Conservation (phyloP, 2,113 vertebrate species). For the Pyrgilauda ruficollis region DNA sequence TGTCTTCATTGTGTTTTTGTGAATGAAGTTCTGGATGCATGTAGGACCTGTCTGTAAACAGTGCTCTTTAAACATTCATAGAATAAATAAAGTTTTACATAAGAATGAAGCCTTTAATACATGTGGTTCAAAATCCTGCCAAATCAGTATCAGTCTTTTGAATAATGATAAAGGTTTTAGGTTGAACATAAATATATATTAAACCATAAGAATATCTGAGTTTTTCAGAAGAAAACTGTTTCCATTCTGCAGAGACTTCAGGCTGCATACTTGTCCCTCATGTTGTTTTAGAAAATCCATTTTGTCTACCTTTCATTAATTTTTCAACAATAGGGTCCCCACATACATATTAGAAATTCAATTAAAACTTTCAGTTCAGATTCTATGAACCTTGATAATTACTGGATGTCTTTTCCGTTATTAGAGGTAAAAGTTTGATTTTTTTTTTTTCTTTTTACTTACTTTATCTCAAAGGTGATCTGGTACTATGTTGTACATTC, state of each 20-base stretch:
- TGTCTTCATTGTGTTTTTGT: neutral
- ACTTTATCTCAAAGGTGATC: neutral
- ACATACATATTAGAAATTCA: neutral
- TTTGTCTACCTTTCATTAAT: slow-evolving; percentile 1
- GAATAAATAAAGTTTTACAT: neutral
- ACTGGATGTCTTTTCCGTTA: neutral
- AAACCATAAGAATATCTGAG: neutral
- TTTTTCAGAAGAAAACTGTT: neutral
- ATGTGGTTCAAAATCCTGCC: neutral
- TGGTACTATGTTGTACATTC: neutral
- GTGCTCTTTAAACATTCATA: neutral
- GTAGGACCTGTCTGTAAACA: neutral
- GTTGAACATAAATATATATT: neutral
- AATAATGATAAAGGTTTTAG: neutral
- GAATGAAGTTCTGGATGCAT: neutral
- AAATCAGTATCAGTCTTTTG: neutral
- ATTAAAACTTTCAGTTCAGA: neutral
- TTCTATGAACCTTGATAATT: neutral
- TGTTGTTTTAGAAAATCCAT: slow-evolving; percentile 18
- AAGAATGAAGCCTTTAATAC: neutral
- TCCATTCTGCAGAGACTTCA: neutral
- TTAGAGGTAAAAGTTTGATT: neutral
- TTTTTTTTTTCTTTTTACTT: neutral
- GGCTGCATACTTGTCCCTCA: neutral
- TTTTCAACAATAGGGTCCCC: neutral